Evolutionary conservation across 2,113 vertebrate species (phyloP).

Genomic region (Dryoscopus gambensis): DNA sequence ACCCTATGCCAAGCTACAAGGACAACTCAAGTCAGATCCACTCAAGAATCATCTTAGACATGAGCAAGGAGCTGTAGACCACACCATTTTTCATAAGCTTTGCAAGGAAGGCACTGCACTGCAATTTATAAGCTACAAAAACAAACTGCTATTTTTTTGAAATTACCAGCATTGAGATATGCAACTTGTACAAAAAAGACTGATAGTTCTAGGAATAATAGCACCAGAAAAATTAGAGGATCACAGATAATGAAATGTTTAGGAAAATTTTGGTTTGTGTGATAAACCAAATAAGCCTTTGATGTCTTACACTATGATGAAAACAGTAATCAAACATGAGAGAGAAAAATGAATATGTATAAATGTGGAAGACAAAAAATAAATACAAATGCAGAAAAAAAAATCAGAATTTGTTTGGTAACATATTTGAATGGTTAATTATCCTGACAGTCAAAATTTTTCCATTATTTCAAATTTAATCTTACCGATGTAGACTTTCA

Average conservation of each 20-base stretch:
- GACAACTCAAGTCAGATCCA: neutral
- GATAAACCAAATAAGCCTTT: neutral
- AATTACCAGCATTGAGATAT: neutral
- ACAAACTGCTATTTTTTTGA: neutral
- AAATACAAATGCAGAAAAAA: neutral
- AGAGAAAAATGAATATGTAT: neutral
- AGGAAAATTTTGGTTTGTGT: neutral
- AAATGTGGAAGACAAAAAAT: neutral
- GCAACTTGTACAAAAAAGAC: neutral
- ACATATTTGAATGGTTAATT: neutral
- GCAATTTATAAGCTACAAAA: neutral
- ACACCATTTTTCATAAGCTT: neutral
- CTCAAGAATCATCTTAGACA: neutral
- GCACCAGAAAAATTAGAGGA: neutral
- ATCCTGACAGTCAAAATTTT: neutral
- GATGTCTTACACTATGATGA: neutral
- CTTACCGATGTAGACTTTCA: neutral
- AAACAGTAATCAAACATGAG: neutral
- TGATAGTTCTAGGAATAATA: neutral
- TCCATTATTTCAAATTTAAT: neutral
- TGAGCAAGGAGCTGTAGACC: neutral
- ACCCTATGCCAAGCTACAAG: neutral
- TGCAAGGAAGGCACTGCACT: neutral
- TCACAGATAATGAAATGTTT: accelerated
- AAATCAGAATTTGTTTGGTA: neutral